phyloP scores from a whole-genome alignment of 2,113 vertebrate genomes.

The Sinosuthora webbiana region DNA sequence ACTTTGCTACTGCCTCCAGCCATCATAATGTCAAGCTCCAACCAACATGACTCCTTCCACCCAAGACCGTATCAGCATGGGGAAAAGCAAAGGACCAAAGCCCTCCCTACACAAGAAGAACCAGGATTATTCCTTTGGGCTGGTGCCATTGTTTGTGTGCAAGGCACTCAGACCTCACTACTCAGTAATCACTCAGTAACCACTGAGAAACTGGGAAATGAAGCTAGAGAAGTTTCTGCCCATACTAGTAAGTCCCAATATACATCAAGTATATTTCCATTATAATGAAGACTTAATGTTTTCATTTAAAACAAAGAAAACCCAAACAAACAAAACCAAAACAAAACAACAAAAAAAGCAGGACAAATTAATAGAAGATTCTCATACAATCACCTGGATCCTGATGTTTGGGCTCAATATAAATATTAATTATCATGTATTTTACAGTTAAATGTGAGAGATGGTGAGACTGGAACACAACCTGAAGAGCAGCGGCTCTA shows the following conservation, averaged over 20 bases:
- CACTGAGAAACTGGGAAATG: not conserved
- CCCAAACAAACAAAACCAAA: not conserved
- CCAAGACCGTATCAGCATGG: rapidly evolving
- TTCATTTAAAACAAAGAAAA: not conserved
- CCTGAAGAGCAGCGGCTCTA: not conserved
- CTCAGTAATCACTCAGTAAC: not conserved
- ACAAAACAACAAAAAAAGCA: not conserved
- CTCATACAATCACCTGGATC: not conserved
- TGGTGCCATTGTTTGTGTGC: not conserved
- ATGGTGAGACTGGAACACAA: not conserved
- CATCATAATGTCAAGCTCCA: not conserved
- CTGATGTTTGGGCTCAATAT: not conserved
- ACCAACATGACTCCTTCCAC: not conserved
- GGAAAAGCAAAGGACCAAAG: not conserved
- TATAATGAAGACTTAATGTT: not conserved
- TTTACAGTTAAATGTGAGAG: not conserved
- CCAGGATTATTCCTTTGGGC: not conserved
- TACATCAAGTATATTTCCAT: not conserved
- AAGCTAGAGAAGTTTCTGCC: not conserved
- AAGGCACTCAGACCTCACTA: not conserved
- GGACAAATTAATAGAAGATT: not conserved
- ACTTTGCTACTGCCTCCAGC: not conserved
- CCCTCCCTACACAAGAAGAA: not conserved
- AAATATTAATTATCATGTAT: not conserved
- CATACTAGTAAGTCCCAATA: not conserved